Evolutionary conservation across 2,113 vertebrate species (phyloP).

Genomic region (Echinops telfairi): DNA sequence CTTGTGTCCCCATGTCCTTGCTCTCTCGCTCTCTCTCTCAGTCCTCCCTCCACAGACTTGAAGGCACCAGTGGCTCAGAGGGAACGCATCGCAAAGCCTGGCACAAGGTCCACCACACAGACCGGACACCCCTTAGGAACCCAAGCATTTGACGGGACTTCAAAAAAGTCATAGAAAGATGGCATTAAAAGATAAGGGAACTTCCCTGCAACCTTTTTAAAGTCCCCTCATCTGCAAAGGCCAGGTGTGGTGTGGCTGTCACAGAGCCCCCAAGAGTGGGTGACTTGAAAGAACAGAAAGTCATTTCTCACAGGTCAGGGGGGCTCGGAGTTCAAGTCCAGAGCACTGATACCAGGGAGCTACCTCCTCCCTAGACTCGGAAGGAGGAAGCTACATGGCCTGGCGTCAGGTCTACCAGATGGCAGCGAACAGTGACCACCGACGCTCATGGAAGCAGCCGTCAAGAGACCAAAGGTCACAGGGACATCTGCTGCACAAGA

Average conservation of each 20-base stretch:
- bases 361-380: background rate
- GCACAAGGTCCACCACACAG: fast-evolving
- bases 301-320: background rate
- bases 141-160: background rate
- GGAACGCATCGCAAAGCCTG: background rate
- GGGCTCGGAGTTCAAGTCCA: background rate
- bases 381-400: too few relatives aligned
- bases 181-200: too few relatives aligned
- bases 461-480: too few relatives aligned
- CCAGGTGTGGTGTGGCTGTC: background rate
- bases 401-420: too few relatives aligned
- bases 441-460: too few relatives aligned
- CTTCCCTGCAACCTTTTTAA: too few relatives aligned
- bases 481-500: too few relatives aligned
- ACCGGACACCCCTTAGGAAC: background rate
- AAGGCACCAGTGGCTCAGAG: background rate
- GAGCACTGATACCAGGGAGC: background rate
- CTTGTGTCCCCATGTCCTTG: background rate
- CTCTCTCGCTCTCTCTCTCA: background rate
- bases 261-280: background rate
- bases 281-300: background rate
- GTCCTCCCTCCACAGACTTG: background rate
- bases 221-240: background rate
- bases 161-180: too few relatives aligned
- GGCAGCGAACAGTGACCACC: too few relatives aligned